phyloP scores from a whole-genome alignment of 2,888 invertebrate genomes.

The Congeria kusceri region DNA sequence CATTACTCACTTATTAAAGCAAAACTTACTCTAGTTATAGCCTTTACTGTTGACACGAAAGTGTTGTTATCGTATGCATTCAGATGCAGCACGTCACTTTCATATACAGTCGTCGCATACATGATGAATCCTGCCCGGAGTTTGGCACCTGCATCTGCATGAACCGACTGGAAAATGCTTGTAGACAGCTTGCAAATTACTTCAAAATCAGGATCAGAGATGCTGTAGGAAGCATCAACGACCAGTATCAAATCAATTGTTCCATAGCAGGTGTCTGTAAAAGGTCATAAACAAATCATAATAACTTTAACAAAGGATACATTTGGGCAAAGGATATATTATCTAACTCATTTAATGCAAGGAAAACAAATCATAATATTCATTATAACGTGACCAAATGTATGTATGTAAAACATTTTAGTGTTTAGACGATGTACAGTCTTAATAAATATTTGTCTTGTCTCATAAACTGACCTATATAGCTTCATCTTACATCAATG shows the following conservation, averaged over 20 bases:
- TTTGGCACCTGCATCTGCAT: not conserved
- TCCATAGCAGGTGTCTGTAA: constrained; percentile 19
- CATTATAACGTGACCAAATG: too few species aligned
- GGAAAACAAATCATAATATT: too few species aligned
- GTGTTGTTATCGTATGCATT: not conserved
- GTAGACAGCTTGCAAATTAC: constrained; percentile 9
- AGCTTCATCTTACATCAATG: too few species aligned
- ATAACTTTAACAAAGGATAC: too few species aligned
- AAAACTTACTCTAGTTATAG: constrained; percentile 22
- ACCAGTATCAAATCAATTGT: constrained; percentile 27
- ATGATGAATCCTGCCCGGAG: constrained; percentile 24
- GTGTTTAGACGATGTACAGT: too few species aligned
- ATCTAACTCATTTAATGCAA: too few species aligned
- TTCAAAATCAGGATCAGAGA: constrained; percentile 1
- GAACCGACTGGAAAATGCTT: constrained; percentile 15
- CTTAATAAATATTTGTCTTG: too few species aligned
- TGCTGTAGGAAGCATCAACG: constrained; percentile 33
- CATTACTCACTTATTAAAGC: too few species aligned
- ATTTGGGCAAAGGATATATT: too few species aligned
- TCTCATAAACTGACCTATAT: too few species aligned
- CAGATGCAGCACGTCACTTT: constrained; percentile 5
- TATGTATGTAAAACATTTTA: too few species aligned
- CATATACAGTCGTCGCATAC: constrained; percentile 33
- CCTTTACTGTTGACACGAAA: constrained; percentile 7
- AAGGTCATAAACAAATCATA: too few species aligned